Evolutionary conservation across 2,113 vertebrate species (phyloP), one percentile per base, ranked within the genome.

Genomic region (Micronycteris hirsuta): DNA sequence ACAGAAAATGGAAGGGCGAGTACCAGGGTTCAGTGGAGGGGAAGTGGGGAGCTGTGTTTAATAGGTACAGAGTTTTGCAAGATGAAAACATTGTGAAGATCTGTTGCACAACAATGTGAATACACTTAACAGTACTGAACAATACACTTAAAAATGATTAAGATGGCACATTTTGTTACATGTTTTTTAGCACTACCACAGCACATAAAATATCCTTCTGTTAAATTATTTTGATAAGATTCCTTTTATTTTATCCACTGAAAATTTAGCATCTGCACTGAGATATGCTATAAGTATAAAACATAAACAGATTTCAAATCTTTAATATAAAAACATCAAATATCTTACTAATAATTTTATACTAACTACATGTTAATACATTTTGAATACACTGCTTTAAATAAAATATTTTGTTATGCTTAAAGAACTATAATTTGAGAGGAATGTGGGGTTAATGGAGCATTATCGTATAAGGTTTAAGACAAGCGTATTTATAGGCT

Each of bases 271-370:
- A 86, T 74, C 24, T 84, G 56, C 17, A 52, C 0, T 68, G 78
- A 92, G 47, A 47, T 54, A 47, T 61, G 20, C 10, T 54, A 0
- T 61, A 77, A 9, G 22, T 52, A 4, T 54, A 91, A 94, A 84
- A 74, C 88, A 91, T 67, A 56, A 93, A 14, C 52, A 78, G 61
- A 93, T 78, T 91, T 93, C 36, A 96, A 92, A 89, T 54, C 70
- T 16, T 41, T 68, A 65, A 38, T 41, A 61, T 20, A 13, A 80
- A 90, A 86, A 90, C 47, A 28, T 45, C 68, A 85, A 89, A 31
- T 77, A 63, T 49, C 68, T 82, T 47, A 49, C n/a, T 56, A 49
- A 49, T 28, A 71, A 63, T 70, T 68, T 89, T 52, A 77, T 63
- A 81, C 10, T 77, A 56, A 81, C 68, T 33, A 54, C 56, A 63